Evolutionary conservation across 2,113 vertebrate genomes (phyloP).

Genomic region (Phylloscopus trochiloides): DNA sequence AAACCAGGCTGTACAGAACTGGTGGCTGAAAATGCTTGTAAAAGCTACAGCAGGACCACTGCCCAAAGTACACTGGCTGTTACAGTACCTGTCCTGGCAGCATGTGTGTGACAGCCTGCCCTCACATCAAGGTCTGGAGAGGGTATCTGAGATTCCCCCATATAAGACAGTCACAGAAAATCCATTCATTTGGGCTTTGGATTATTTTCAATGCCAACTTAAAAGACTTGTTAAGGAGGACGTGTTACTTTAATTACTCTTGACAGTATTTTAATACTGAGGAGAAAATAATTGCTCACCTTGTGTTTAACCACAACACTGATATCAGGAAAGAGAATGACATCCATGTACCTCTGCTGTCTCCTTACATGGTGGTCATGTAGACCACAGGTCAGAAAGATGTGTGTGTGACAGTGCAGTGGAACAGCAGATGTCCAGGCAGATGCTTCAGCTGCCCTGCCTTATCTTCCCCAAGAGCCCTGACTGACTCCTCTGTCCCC

Average conservation of each 20-base stretch:
- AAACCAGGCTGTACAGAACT: background rate
- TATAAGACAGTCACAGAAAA: background rate
- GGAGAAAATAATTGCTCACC: background rate
- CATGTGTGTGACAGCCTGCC: fast-evolving
- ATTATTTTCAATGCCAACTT: background rate
- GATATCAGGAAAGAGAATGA: background rate
- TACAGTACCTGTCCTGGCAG: background rate
- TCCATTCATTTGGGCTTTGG: background rate
- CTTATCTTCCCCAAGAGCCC: background rate
- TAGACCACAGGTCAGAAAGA: background rate
- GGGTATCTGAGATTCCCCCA: background rate
- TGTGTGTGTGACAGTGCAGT: background rate
- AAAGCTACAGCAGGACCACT: background rate
- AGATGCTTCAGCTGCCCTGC: background rate
- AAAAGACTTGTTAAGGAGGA: background rate
- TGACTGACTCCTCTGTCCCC: background rate
- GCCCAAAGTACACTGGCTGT: background rate
- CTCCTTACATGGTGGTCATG: background rate
- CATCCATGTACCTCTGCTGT: background rate
- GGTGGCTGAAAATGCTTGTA: background rate
- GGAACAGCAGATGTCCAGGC: background rate
- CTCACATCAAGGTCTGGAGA: background rate
- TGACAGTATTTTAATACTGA: background rate
- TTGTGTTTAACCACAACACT: background rate
- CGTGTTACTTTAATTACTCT: background rate